These are phyloP conservation scores for Paracentrotus lividus DNA, from an alignment of 53 echinoderm and acorn worm genomes.

Conservation along the genomic window DNA sequence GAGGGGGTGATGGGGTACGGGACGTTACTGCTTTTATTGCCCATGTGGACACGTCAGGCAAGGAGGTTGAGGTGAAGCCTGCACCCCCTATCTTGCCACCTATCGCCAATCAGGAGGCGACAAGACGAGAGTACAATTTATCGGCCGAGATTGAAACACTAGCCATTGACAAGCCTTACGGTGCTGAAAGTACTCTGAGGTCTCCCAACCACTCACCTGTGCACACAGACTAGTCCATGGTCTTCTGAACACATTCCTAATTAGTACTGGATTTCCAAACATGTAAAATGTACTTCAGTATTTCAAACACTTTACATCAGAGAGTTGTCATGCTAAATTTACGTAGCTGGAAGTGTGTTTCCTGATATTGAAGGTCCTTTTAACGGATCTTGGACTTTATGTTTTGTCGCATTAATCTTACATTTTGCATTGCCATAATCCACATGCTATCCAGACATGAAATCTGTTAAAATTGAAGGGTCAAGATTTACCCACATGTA, in stretches of 20 bases:
- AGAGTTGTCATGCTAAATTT: neutral
- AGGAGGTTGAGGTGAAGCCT: constrained; percentile 79
- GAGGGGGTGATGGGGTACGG: neutral
- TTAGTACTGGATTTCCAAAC: neutral
- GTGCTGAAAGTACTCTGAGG: constrained; percentile 1
- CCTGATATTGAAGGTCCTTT: neutral
- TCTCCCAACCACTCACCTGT: constrained; percentile 63
- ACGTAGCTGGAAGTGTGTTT: neutral
- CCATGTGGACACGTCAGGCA: constrained; percentile 58
- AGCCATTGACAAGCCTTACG: constrained; percentile 76
- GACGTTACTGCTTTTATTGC: constrained; percentile 79
- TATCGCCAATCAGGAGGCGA: constrained; percentile 70
- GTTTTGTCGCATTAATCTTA: neutral
- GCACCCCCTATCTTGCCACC: constrained; percentile 84
- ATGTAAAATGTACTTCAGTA: neutral
- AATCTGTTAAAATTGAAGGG: too few relatives aligned
- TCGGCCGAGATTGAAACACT: constrained; percentile 75
- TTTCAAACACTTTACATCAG: neutral
- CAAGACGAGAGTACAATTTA: constrained; percentile 22
- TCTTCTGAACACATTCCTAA: neutral
- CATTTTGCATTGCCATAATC: neutral
- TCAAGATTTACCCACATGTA: too few relatives aligned
- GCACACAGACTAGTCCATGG: constrained; percentile 49
- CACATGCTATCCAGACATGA: too few relatives aligned
- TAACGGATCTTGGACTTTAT: neutral